Base-by-base conservation (phyloP, 2,797 vertebrate species). In the Cynopterus sphinx region DNA sequence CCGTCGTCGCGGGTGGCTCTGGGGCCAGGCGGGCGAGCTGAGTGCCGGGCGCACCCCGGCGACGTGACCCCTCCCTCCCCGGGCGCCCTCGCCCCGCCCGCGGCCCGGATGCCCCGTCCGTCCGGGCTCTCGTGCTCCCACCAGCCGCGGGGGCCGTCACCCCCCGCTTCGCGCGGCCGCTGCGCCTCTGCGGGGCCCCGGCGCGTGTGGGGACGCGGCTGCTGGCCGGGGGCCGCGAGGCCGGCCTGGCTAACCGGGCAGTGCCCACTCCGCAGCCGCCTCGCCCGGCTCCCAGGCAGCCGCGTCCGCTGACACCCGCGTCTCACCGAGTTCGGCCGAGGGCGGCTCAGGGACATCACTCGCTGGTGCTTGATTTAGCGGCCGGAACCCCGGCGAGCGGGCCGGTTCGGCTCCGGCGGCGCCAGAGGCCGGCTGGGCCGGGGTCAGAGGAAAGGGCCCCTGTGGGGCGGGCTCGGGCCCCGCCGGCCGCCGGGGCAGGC, bases 271-370 rank as follows among this genome's bases (percentile, higher is more conserved):
- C 97, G 95, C 94, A 92, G 87, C 96, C 78, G 91, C 98, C 96
- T 89, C 94, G 97, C 98, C 95, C 97, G 97, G 96, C 97, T 97
- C 98, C 97, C 96, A 97, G 98, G 96, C 97, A 97, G 97, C 95
- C 85, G 73, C 97, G 90, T n/a, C n/a, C n/a, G n/a, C n/a, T n/a
- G n/a, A n/a, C n/a, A n/a, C n/a, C n/a, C n/a, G n/a, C n/a, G n/a
- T n/a, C n/a, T n/a, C n/a, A n/a, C n/a, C n/a, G n/a, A n/a, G n/a
- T n/a, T n/a, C n/a, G n/a, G n/a, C n/a, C n/a, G n/a, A n/a, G n/a
- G n/a, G n/a, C n/a, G n/a, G n/a, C n/a, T n/a, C n/a, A n/a, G n/a
- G n/a, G n/a, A n/a, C n/a, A n/a, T n/a, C n/a, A n/a, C n/a, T n/a
- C n/a, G n/a, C n/a, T n/a, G n/a, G n/a, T n/a, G 97, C 98, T 96